Evolutionary conservation across 2,797 vertebrate genomes (phyloP), one percentile per base, ranked within the genome.

Genomic region (Sebastes vulpes): DNA sequence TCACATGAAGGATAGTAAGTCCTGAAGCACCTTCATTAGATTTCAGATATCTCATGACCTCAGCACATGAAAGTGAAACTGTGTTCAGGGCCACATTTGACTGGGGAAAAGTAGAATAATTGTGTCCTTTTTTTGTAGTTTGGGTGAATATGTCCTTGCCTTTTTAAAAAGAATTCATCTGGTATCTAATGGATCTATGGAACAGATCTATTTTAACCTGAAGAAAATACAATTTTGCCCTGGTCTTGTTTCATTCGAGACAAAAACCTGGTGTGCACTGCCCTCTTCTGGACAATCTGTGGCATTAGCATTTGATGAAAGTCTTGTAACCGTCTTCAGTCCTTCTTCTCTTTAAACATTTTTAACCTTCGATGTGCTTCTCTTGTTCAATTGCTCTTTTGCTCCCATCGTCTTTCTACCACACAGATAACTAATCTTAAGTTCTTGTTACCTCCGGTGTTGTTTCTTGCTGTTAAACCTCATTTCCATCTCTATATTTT

Each of bases 201-300:
- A 68, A 26, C 4, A 60, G 53, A 28, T n/a, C 7, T 14, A 1
- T 61, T 75, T 18, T 10, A 79, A 54, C 26, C 11, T 58, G 18
- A 25, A 38, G 9, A 16, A 18, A 23, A 64, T 29, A 10, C 11
- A 21, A 3, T 65, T 11, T 72, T 25, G n/a, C 21, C 69, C 5
- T 6, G 1, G 4, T 42, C 9, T 38, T 4, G 1, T 32, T 60
- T 57, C 2, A 2, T 31, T 4, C 2, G 3, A 23, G 21, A 53
- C 16, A 21, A 82, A 82, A 76, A 48, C 7, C 35, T 72, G 83
- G 65, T 38, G 46, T 28, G 21, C 23, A 32, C 78, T 77, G 86
- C 89, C 92, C 89, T 85, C 93, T 89, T 69, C 77, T 94, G 94
- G 93, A 57, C 21, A 9, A 18, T 26, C 53, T 59, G 1, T 26